Evolutionary conservation across 1,140 invertebrate species (phyloP), one percentile per base, ranked within the genome.

Genomic region (Gyrodactylus salaris): DNA sequence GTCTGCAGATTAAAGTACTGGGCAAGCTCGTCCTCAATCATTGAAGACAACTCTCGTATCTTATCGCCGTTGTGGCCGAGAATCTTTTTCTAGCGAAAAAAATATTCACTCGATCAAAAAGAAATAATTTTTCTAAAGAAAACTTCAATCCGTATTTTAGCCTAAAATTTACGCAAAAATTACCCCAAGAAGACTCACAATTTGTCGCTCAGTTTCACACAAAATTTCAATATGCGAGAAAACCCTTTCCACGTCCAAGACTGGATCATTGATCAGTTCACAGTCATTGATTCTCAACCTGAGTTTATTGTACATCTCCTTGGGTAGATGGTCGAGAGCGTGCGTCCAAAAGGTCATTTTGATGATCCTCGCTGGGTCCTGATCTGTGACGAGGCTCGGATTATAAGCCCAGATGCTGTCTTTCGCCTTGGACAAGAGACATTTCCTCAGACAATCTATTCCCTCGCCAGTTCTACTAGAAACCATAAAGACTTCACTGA

Each of bases 221-320:
- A 54, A 54, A 54, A 54, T 54, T 54, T 54, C 34, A n/a, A 54
- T 54, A n/a, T 54, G 34, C 7, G 7, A 54, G n/a, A 54, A 54
- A n/a, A 54, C n/a, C 34, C n/a, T 54, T 54, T 54, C 7, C 7
- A 54, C 34, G 34, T 54, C n/a, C n/a, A n/a, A n/a, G n/a, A 16
- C 34, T 16, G 34, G 34, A 54, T 54, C 81, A 23, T 84, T 78
- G 71, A 82, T 79, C 20, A 83, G 78, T 75, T 86, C 84, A 77
- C 85, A 86, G 78, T 85, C 85, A 78, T 88, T 86, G 0, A 88
- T 76, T 73, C 83, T 77, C 25, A 85, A 82, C 75, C 84, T 78
- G 0, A 90, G 78, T 71, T 81, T 83, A 76, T 92, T 92, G 0
- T 89, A 89, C 54, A 92, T 84, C 81, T 91, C 88, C 76, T 89